A percentile compares a stretch with the other conserved stretches of the same genome.
phyloP scores from a whole-genome alignment of 2,113 vertebrate species.

The Anhinga anhinga region DNA sequence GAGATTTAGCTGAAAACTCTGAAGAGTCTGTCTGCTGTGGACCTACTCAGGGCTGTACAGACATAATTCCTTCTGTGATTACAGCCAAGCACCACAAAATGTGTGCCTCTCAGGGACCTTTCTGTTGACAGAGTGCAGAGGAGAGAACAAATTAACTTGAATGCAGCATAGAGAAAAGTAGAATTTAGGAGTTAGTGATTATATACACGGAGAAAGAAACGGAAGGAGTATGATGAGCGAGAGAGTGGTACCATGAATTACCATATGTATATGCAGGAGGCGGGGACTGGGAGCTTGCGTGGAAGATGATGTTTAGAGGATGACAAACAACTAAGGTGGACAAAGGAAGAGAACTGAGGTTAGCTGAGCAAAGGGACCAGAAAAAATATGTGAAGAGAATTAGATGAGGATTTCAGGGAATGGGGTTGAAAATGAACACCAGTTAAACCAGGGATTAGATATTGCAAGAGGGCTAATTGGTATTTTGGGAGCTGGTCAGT shows the following conservation, averaged over 20 bases:
- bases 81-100: neutral
- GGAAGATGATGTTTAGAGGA: neutral
- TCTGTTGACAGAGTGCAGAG: neutral
- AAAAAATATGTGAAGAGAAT: neutral
- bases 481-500: neutral
- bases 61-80: neutral
- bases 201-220: neutral
- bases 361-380: neutral
- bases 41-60: neutral
- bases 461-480: neutral
- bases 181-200: neutral
- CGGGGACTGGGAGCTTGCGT: neutral
- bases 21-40: neutral
- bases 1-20: neutral
- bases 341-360: neutral
- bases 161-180: neutral
- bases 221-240: neutral
- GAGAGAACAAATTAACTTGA: neutral
- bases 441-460: neutral
- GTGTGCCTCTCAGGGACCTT: neutral
- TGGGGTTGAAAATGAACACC: neutral
- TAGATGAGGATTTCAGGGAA: neutral
- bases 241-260: neutral
- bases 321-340: neutral
- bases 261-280: neutral